A percentile compares a stretch with the other conserved stretches of the same genome.
These are phyloP conservation scores for Periophthalmus modestus DNA, from an alignment of 2,113 vertebrate genomes.

Conservation along the genomic window DNA sequence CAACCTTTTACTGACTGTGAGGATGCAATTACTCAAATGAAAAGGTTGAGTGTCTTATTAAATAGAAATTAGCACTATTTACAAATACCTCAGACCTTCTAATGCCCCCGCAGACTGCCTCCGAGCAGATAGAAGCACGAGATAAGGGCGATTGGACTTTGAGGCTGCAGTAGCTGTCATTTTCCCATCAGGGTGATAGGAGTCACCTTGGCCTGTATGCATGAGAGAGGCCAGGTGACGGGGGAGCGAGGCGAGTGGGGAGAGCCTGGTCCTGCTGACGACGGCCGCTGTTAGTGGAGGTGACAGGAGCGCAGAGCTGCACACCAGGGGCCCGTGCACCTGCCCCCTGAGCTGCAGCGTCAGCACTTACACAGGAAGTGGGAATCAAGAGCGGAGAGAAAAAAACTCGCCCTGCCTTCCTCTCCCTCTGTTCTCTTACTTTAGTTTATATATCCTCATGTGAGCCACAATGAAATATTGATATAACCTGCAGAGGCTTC, in stretches of 20 bases:
- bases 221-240: slow-evolving; percentile 73
- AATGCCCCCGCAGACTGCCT: background rate
- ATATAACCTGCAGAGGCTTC: slow-evolving; percentile 53
- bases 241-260: slow-evolving; percentile 61
- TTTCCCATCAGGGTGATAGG: slow-evolving; percentile 71
- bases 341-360: slow-evolving; percentile 66
- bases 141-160: slow-evolving; percentile 51
- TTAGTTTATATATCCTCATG: slow-evolving; percentile 49
- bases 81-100: background rate
- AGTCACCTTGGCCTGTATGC: slow-evolving; percentile 74
- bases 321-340: slow-evolving; percentile 64
- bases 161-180: slow-evolving; percentile 67
- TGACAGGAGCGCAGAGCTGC: slow-evolving; percentile 70
- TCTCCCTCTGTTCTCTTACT: slow-evolving; percentile 33
- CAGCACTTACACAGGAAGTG: slow-evolving; percentile 69
- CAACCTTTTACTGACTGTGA: slow-evolving; percentile 1
- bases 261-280: slow-evolving; percentile 60
- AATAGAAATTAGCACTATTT: background rate
- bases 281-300: slow-evolving; percentile 63
- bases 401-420: slow-evolving; percentile 49
- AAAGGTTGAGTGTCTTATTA: slow-evolving; percentile 12
- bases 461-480: slow-evolving; percentile 66
- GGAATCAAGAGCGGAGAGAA: slow-evolving; percentile 40
- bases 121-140: slow-evolving; percentile 19
- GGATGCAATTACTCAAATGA: slow-evolving; percentile 6